Evolutionary conservation across 2,888 invertebrate genomes (phyloP).

Genomic region (Phyllotreta striolata): DNA sequence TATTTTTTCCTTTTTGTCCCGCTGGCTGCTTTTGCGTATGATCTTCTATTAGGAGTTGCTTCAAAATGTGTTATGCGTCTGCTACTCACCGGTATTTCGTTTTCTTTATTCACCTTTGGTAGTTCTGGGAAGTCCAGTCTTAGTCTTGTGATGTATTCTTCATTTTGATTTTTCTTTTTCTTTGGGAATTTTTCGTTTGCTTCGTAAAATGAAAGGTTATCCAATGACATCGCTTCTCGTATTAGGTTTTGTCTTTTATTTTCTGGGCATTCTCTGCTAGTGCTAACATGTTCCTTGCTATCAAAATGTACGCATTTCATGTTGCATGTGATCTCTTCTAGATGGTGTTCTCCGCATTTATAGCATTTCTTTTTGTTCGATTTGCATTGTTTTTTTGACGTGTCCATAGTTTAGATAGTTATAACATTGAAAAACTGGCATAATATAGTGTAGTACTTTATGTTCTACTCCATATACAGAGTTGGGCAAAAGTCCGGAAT

Average conservation of each 20-base stretch:
- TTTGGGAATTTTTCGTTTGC: constrained; percentile 12
- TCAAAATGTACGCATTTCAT: constrained; percentile 17
- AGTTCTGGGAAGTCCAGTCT: background rate
- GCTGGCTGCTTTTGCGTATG: too few relatives aligned
- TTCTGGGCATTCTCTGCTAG: constrained; percentile 15
- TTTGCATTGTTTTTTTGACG: constrained; percentile 16
- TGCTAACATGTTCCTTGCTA: constrained; percentile 2
- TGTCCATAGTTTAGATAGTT: constrained; percentile 15
- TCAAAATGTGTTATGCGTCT: too few relatives aligned
- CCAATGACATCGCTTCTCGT: constrained; percentile 12
- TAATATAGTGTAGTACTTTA: constrained; percentile 17
- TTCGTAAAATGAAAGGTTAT: constrained; percentile 13
- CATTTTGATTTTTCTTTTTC: constrained; percentile 1
- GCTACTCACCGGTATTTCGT: background rate
- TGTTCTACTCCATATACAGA: constrained; percentile 14
- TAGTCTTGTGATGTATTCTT: background rate
- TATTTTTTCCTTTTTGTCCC: too few relatives aligned
- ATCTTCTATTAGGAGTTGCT: too few relatives aligned
- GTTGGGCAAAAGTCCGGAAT: too few relatives aligned
- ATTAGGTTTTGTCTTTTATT: constrained; percentile 9
- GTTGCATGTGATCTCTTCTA: background rate
- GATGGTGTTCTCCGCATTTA: constrained; percentile 1
- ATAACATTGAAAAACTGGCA: constrained; percentile 21
- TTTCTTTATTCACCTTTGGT: background rate
- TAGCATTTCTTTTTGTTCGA: constrained; percentile 4